Conservation (phyloP, 2,888 invertebrate species). For the Hydrotaea cyrtoneurina region DNA sequence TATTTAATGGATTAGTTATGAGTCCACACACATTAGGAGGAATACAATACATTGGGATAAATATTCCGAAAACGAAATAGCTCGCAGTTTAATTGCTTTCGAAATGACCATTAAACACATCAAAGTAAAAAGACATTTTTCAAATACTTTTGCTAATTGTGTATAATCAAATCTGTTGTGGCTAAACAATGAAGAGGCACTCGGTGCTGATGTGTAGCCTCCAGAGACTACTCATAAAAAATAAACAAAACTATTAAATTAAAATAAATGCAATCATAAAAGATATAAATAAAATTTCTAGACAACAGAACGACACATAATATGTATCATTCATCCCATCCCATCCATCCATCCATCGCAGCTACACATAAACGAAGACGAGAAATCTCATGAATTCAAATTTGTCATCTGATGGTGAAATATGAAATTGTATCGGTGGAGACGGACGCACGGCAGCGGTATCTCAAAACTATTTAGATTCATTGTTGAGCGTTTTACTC, state of each 20-base stretch:
- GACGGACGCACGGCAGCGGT: not conserved
- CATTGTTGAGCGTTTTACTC: slow-evolving; percentile 21
- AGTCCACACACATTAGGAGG: too few relatives aligned
- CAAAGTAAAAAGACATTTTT: slow-evolving; percentile 29
- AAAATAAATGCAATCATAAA: slow-evolving; percentile 37
- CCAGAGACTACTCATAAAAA: not conserved
- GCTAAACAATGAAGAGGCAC: not conserved
- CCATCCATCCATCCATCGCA: not conserved
- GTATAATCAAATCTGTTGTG: slow-evolving; percentile 22
- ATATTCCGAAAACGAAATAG: not conserved
- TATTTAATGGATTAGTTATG: too few relatives aligned
- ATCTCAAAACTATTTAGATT: slow-evolving; percentile 26
- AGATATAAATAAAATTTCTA: slow-evolving; percentile 28
- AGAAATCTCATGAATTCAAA: slow-evolving; percentile 45
- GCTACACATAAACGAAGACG: slow-evolving; percentile 2
- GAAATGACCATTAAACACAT: slow-evolving; percentile 13
- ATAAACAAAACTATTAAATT: slow-evolving; percentile 47
- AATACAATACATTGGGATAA: not conserved
- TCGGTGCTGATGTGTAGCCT: not conserved
- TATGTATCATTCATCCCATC: slow-evolving; percentile 37
- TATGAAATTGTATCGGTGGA: not conserved
- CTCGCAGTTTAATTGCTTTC: not conserved
- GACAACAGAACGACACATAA: slow-evolving; percentile 9
- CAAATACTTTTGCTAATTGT: slow-evolving; percentile 47
- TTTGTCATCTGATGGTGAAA: slow-evolving; percentile 30